A percentile compares a stretch with the other conserved stretches of the same genome.
These are phyloP conservation scores for Rhizomys pruinosus DNA, from an alignment of 2,113 vertebrate genomes.

Conservation along the genomic window DNA sequence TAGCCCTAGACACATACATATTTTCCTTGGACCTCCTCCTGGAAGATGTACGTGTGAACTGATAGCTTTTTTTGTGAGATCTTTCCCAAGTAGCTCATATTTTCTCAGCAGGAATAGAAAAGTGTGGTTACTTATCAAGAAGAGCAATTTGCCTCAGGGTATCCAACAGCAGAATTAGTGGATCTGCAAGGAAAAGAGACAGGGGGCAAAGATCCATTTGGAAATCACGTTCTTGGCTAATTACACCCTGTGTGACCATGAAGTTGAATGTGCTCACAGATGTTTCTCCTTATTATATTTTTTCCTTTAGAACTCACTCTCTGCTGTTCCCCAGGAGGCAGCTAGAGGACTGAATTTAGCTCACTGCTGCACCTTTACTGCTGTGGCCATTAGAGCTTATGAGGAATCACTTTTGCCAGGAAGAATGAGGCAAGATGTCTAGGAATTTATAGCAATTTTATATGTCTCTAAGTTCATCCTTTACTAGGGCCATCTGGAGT, in stretches of 20 bases:
- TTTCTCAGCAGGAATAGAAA: constrained; percentile 78
- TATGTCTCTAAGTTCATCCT: not conserved
- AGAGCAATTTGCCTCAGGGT: constrained; percentile 67
- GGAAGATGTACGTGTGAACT: constrained; percentile 79
- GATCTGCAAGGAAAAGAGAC: constrained; percentile 47
- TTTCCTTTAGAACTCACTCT: not conserved
- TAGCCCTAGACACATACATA: constrained; percentile 58
- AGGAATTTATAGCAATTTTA: constrained; percentile 29
- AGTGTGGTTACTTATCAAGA: constrained; percentile 75
- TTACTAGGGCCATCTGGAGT: constrained; percentile 36
- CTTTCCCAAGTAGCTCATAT: constrained; percentile 71
- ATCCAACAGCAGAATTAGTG: constrained; percentile 65
- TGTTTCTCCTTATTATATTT: not conserved
- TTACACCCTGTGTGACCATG: not conserved
- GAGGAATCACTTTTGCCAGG: constrained; percentile 50
- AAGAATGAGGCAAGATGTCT: not conserved
- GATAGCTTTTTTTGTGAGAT: constrained; percentile 62
- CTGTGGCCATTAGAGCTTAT: constrained; percentile 31
- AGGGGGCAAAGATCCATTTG: constrained; percentile 45
- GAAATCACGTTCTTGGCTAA: constrained; percentile 57
- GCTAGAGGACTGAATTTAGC: constrained; percentile 41
- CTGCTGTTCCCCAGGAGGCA: not conserved
- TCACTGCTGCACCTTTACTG: constrained; percentile 2
- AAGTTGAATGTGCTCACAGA: constrained; percentile 20
- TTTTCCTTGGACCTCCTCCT: constrained; percentile 77